phyloP scores from a whole-genome alignment of 64 coral and sea anemone genomes.

The Dendrophyllia cribrosa region DNA sequence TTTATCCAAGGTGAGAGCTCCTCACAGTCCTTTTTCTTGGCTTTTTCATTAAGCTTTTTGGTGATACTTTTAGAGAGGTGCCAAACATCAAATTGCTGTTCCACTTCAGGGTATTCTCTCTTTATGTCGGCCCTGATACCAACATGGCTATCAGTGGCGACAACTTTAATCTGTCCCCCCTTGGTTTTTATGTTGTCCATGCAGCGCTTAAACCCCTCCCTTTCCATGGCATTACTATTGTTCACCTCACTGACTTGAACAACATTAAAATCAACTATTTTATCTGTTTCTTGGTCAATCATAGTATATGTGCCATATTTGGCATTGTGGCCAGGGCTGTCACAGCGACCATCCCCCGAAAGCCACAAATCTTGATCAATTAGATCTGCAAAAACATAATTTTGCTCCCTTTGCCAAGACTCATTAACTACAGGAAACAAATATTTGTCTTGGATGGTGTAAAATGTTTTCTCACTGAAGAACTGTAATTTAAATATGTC shows the following conservation, averaged over 20 bases:
- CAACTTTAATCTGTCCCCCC: no score
- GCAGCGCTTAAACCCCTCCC: not conserved
- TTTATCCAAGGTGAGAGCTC: constrained; percentile 36
- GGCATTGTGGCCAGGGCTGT: constrained; percentile 51
- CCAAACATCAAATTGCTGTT: not conserved
- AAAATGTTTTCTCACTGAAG: constrained; percentile 64
- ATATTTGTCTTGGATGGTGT: constrained; percentile 52
- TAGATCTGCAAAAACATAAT: constrained; percentile 15
- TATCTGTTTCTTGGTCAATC: not conserved
- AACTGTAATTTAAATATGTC: constrained; percentile 27
- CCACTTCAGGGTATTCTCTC: not conserved
- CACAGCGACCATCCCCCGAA: not conserved
- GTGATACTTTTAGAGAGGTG: constrained; percentile 3
- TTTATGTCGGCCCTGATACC: not conserved
- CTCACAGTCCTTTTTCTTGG: constrained; percentile 19
- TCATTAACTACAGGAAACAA: constrained; percentile 65
- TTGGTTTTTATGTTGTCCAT: not conserved
- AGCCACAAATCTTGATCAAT: not conserved
- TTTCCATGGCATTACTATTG: not conserved
- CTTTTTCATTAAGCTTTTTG: constrained; percentile 25
- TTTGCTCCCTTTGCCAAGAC: constrained; percentile 33
- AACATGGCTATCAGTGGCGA: no score
- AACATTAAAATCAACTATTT: constrained; percentile 40
- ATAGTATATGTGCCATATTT: constrained; percentile 65
- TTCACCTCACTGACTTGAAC: constrained; percentile 36